A percentile compares a stretch with the other conserved stretches of the same genome.
phyloP scores from a whole-genome alignment of 53 echinoderm and acorn worm genomes.

The Mesocentrotus franciscanus region DNA sequence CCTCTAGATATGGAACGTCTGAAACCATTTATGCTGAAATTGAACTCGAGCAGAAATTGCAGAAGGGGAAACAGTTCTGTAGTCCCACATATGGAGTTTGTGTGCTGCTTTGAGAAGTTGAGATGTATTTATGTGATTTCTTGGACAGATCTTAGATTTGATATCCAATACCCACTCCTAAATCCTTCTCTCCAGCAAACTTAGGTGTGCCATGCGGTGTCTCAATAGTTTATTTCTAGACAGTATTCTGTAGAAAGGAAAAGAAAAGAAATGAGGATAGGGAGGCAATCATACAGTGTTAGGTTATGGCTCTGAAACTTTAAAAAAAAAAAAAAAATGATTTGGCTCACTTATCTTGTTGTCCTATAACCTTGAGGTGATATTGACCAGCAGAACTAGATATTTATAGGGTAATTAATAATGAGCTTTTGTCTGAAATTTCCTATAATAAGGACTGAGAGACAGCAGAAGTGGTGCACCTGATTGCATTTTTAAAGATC shows the following conservation, averaged over 20 bases:
- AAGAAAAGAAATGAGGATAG: neutral
- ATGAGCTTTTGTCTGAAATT: neutral
- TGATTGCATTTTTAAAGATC: too few species aligned
- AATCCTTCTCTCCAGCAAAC: neutral
- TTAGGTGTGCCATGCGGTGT: neutral
- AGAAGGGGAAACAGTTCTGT: neutral
- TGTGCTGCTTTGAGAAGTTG: neutral
- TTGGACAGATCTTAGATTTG: conserved; percentile 1
- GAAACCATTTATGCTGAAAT: neutral
- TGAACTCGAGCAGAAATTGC: neutral
- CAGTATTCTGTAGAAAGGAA: neutral
- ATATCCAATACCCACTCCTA: neutral
- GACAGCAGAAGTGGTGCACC: too few species aligned
- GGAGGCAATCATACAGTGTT: too few species aligned
- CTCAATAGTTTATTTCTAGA: neutral
- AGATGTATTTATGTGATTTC: conserved; percentile 18
- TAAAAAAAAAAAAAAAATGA: neutral
- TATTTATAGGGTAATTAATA: neutral
- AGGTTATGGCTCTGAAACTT: too few species aligned
- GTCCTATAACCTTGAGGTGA: neutral
- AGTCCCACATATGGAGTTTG: neutral
- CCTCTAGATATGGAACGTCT: neutral
- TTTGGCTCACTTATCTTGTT: neutral
- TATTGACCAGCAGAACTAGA: neutral
- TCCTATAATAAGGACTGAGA: too few species aligned